Evolutionary conservation across 1,140 invertebrate species (phyloP), one percentile per base, ranked within the genome.

Genomic region (Helicoverpa armigera): DNA sequence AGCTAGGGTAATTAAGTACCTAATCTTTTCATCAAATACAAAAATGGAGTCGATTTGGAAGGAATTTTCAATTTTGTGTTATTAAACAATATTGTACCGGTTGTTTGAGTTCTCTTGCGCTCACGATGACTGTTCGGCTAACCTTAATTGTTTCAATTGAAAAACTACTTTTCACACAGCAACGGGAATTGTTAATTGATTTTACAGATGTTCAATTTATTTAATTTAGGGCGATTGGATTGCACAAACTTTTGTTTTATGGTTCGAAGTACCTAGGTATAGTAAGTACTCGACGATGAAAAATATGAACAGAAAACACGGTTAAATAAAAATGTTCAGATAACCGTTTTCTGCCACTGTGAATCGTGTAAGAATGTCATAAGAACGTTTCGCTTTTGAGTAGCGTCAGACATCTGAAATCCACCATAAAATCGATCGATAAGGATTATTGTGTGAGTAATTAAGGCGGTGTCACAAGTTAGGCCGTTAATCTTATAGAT

Each of bases 101-200:
- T 67, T 31, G 63, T 35, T 50, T 54, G 75, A 67, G 4, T 76
- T 60, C 73, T 35, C 58, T 63, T 43, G 35, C 35, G 35, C 5
- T 61, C n/a, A 53, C 16, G 72, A 75, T 75, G 51, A 67, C 82
- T 84, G 90, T 81, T 85, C 90, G 82, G 89, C 76, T 94, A 88
- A 93, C 93, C 93, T 91, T 89, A 94, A 94, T 94, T 93, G 93
- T 85, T 90, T 93, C 87, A 94, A 94, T 94, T 94, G 93, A 92
- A 92, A 93, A 94, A 93, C 78, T 81, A 86, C 83, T 72, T 88
- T 84, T 88, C 82, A 83, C 79, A 82, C 72, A 86, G 80, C 75
- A 70, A 58, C 61, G 79, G 82, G 67, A 85, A 86, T 74, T 67
- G 77, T 83, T 86, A 85, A 88, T 88, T 88, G 85, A 84, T 86